Percentiles rank a stretch among this genome's conserved stretches.
phyloP scores from a whole-genome alignment of 2,113 vertebrate genomes.

The Donacobius atricapilla region DNA sequence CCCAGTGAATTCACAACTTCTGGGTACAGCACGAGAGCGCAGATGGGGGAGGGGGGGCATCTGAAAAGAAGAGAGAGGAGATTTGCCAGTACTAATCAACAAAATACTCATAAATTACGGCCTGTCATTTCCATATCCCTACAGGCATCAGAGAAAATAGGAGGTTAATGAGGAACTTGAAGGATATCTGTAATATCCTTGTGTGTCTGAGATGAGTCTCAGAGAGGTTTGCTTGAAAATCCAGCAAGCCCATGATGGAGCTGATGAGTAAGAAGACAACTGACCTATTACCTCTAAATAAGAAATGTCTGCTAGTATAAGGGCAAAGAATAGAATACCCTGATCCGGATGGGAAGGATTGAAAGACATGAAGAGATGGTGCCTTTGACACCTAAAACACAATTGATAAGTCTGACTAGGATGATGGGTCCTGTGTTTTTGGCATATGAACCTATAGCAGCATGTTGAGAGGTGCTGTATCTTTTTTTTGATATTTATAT shows the following conservation, averaged over 20 bases:
- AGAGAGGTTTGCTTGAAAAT: neutral
- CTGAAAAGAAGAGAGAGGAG: neutral
- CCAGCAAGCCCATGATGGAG: neutral
- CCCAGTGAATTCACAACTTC: neutral
- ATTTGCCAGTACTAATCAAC: conserved; percentile 4
- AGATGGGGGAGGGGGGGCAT: neutral
- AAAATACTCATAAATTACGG: neutral
- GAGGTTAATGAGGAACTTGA: neutral
- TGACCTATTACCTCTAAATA: neutral
- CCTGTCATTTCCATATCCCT: conserved; percentile 1
- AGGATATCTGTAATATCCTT: neutral
- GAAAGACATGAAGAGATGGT: neutral
- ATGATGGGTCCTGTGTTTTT: neutral
- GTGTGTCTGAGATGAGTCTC: neutral
- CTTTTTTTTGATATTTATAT: neutral
- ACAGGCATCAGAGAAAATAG: neutral
- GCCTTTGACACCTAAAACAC: neutral
- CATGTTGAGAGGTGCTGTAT: neutral
- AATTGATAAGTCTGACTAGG: neutral
- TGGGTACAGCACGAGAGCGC: neutral
- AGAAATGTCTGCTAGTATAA: neutral
- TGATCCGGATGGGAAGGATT: neutral
- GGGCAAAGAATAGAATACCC: neutral
- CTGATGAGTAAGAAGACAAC: neutral
- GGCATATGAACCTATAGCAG: neutral